Evolutionary conservation across 2,888 invertebrate genomes (phyloP), one percentile per base, ranked within the genome.

Genomic region (Agrotis ipsilon): DNA sequence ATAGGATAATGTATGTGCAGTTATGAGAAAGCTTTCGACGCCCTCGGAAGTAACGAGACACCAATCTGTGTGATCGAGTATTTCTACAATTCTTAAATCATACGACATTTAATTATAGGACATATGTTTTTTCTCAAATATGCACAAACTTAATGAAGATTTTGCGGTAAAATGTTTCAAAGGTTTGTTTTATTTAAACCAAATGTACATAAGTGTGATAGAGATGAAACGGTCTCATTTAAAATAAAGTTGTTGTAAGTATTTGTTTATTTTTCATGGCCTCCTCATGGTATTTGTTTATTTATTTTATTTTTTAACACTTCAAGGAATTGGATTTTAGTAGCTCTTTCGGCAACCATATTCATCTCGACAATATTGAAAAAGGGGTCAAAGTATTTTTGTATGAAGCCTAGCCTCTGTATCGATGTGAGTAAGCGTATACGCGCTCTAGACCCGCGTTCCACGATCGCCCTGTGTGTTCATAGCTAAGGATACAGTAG

Each of bases 161-260:
- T 92, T 93, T 92, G 92, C 92, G 92, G 91, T 93, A 90, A 92
- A 92, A 93, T 93, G 90, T 94, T 93, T 94, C 91, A 92, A 85
- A 91, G 93, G 94, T 95, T 95, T 95, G 94, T 95, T 96, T 94
- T 95, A 94, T 94, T 95, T 91, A 94, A 95, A 95, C 96, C 95
- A 95, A 95, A 94, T 96, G 96, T 96, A 96, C 95, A 96, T 96
- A 95, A 93, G 96, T 96, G 96, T 96, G 96, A 96, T 96, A 96
- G 96, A 96, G 96, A 96, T 94, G 95, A 92, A 94, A 95, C 92
- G 92, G 96, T 96, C 96, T 96, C 96, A 95, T 94, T 94, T 94
- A 94, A 96, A 96, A 95, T 95, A 95, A 96, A 96, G 89, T 95
- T 94, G 94, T 94, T 94, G 94, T 95, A 96, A 95, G 95, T 93